Evolutionary conservation across 2,888 invertebrate genomes (phyloP), one percentile per base, ranked within the genome.

Genomic region (Bombylius major): DNA sequence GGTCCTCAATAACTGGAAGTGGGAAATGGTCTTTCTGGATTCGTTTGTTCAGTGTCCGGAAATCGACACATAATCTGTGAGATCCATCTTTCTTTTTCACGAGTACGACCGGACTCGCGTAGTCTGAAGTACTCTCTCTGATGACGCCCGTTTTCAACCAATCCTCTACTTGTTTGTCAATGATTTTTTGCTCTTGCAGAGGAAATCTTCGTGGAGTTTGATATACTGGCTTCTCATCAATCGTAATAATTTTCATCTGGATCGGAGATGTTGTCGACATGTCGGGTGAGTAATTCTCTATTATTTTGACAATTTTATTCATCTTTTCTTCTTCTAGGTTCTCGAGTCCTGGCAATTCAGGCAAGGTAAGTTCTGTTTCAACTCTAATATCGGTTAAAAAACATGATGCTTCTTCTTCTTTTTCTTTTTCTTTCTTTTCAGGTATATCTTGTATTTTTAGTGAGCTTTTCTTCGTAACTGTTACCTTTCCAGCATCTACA

Each of bases 1-100:
- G 64, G 46, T 69, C 68, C 11, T 69, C 65, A 5, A 67, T 65
- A 13, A 63, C 32, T 1, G 67, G 67, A 32, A 67, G 34, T 4
- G 66, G 55, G 53, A 62, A 67, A 55, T 55, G 62, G 51, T 61
- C 67, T 54, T 62, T 65, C 6, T 50, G 50, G 7, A 50, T 50
- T 50, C 11, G 5, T 4, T 23, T 5, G 44, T 42, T 42, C 14
- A 42, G 23, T 14, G 42, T 1, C 44, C 51, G 11, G 4, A 5
- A 51, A 42, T 42, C 51, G 3, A n/a, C 31, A 5, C 31, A 23
- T 8, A 31, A 23, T 23, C 31, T 14, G 11, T 53, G 13, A 5
- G 53, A 31, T 34, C 12, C 36, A 48, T 53, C 32, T 14, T 53
- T 53, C 12, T 46, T 53, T 12, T 33, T 53, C 4, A 53, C 53